Base-by-base conservation (phyloP, 2,888 invertebrate species). In the Diadegma fenestrale region DNA sequence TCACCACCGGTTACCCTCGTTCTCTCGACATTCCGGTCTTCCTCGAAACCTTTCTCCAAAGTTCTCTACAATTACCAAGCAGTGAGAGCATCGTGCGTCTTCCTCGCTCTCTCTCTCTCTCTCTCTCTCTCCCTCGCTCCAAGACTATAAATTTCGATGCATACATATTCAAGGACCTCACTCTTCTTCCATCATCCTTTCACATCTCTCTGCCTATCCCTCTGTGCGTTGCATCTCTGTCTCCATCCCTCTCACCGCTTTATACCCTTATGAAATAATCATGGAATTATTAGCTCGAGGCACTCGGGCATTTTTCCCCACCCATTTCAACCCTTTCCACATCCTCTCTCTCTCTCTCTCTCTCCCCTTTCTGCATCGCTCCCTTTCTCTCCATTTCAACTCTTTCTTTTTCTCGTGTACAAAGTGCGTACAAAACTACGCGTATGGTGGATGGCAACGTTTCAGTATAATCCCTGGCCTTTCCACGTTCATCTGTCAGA, bases 221-320 rank as follows among this genome's bases (percentile, higher is more conserved):
- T 33, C 19, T 68, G n/a, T n/a, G 45, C 64, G 26, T 14, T 75
- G 81, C 66, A 43, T 66, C 79, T 66, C 79, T 30, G 33, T 63
- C 54, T 48, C 63, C 85, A 73, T 80, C 54, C 80, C 84, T 51
- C 85, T 76, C 63, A 61, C 58, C 73, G 87, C 87, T 82, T 75
- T 61, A 79, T 79, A 82, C 89, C 89, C 91, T 92, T 92, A 92
- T 92, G 92, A 92, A 92, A 93, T 93, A 93, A 92, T 92, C 93
- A 92, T 92, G 89, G 89, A 91, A 92, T 92, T 92, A 92, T 93
- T 90, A 90, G 89, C 90, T 88, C 87, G 82, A 85, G 88, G 88
- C 88, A 87, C 89, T 88, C 78, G 87, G 71, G 72, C 64, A 26
- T 64, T 85, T 75, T 48, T 58, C 54, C 78, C 61, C 51, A 26